Percentiles rank a stretch among this genome's conserved stretches.
Evolutionary conservation across 2,113 vertebrate genomes (phyloP).

Genomic region (Lepisosteus oculatus): DNA sequence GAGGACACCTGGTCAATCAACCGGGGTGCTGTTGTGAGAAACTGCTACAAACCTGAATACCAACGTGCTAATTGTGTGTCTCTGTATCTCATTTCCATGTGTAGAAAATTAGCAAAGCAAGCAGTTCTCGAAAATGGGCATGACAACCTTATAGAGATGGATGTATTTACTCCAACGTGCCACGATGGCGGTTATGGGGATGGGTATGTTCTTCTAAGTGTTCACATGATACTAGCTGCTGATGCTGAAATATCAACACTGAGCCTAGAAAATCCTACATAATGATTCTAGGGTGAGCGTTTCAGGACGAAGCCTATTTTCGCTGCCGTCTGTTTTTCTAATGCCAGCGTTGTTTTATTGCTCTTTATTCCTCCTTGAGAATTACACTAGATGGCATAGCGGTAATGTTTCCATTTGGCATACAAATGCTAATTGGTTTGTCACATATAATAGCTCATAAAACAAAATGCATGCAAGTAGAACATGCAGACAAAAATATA

Average conservation of each 20-base stretch:
- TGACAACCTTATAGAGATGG: conserved; percentile 76
- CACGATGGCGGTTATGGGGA: conserved; percentile 66
- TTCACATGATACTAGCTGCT: conserved; percentile 56
- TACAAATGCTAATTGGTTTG: conserved; percentile 2
- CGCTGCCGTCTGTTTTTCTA: not conserved
- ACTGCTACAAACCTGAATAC: not conserved
- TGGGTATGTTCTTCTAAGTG: conserved; percentile 68
- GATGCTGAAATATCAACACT: conserved; percentile 20
- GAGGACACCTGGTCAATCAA: too few species aligned
- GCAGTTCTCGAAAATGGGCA: conserved; percentile 74
- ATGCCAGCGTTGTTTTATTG: not conserved
- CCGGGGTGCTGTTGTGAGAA: too few species aligned
- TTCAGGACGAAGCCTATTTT: not conserved
- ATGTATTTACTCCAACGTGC: conserved; percentile 72
- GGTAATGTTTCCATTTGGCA: not conserved
- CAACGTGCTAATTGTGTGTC: conserved; percentile 39
- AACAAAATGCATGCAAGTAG: not conserved
- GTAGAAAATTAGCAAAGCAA: conserved; percentile 76
- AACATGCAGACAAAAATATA: not conserved
- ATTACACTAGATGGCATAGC: not conserved
- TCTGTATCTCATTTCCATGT: conserved; percentile 57
- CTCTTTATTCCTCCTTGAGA: too few species aligned
- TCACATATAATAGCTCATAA: not conserved
- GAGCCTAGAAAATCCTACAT: conserved; percentile 1
- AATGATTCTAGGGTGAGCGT: not conserved